Base-by-base conservation (phyloP, 2,797 vertebrate genomes). In the Clarias laeviceps region DNA sequence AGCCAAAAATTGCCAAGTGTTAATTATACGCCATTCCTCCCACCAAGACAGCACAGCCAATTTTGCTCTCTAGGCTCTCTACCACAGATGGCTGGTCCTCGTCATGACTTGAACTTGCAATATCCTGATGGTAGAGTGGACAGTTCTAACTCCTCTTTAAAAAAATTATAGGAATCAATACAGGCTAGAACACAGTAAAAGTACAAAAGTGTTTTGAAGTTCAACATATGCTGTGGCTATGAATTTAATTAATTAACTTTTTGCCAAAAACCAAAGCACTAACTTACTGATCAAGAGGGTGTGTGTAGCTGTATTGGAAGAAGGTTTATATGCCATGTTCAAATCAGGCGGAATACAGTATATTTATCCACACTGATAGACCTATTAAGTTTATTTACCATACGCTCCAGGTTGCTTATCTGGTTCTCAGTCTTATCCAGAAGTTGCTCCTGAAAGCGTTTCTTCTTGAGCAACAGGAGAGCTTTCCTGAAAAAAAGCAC, bases 371-470 rank as follows among this genome's bases (percentile, higher is more conserved):
- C 9, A 18, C 15, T 9, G 1, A 40, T 9, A 6, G 3, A n/a
- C 34, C 32, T 34, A 68, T 56, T 0, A 3, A 9, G 3, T 74
- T 45, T 54, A 0, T 93, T 91, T 90, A 99, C 98, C 98, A 99
- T 97, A 1, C 95, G 91, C 91, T 99, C 98, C 93, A 99, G 89
- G 93, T 98, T 99, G 88, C 96, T 95, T 85, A 99, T 98, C 94
- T 99, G 98, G 91, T 94, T 97, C 70, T 99, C 98, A 0, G 98
- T 97, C 91, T 96, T 97, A 65, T 98, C 96, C 27, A 99, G 92
- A 0, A 99, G 96, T 56, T 97, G 97, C 14, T 99, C 98, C 89
- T 97, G 97, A 92, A 97, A 99, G 0, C 97, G 95, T 72, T 99
- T 99, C 94, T 99, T 99, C 91, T 97, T 99, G 15, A 99, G 95